Percentiles rank a stretch among this genome's conserved stretches.
Evolutionary conservation across 2,797 vertebrate species (phyloP).

Genomic region (Labeo calbasu): DNA sequence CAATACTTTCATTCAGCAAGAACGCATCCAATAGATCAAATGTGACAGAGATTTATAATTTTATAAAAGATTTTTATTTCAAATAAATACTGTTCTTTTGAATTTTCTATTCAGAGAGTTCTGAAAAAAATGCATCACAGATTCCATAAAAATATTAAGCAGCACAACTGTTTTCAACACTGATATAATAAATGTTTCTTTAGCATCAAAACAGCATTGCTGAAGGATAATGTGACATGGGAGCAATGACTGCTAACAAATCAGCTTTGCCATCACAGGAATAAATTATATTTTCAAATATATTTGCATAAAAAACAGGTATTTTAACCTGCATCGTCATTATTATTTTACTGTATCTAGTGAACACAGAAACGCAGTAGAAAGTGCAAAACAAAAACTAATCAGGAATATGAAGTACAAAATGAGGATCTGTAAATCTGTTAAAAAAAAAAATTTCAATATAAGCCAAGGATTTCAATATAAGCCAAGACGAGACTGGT

Average conservation of each 20-base stretch:
- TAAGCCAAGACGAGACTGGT: too few species aligned
- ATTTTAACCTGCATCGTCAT: neutral
- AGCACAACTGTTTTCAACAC: neutral
- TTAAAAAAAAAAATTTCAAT: too few species aligned
- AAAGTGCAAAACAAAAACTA: too few species aligned
- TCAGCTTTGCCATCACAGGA: neutral
- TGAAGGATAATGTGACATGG: neutral
- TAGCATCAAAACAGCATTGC: neutral
- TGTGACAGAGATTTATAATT: neutral
- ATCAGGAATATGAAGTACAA: too few species aligned
- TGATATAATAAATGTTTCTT: neutral
- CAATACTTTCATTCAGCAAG: neutral
- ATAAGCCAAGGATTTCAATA: too few species aligned
- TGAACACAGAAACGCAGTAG: too few species aligned
- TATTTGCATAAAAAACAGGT: neutral
- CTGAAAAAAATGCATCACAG: neutral
- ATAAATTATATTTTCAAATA: neutral
- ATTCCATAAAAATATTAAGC: neutral
- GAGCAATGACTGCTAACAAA: neutral
- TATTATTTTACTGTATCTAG: neutral
- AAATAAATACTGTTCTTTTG: neutral
- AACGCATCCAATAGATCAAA: neutral
- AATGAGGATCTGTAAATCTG: too few species aligned
- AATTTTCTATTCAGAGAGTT: neutral
- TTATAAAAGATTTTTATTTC: neutral